Evolutionary conservation across 2,888 invertebrate species (phyloP).

Genomic region (Philonicus albiceps): DNA sequence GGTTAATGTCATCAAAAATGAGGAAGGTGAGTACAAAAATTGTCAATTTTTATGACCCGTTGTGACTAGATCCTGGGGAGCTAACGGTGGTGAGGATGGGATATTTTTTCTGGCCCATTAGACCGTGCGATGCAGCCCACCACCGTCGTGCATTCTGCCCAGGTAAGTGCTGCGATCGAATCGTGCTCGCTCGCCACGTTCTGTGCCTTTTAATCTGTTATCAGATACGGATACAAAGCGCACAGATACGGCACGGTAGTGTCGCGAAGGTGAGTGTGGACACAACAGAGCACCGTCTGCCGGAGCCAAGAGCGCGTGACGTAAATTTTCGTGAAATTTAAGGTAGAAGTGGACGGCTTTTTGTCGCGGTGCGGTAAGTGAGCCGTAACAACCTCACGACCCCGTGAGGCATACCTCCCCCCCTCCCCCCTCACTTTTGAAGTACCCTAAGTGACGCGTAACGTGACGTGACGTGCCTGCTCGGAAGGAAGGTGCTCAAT

Average conservation of each 20-base stretch:
- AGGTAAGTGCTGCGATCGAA: not conserved
- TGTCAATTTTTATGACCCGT: not conserved
- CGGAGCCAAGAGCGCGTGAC: constrained; percentile 12
- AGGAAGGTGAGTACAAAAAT: not conserved
- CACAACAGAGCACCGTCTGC: not conserved
- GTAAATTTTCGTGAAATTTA: not conserved
- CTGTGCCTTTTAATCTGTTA: not conserved
- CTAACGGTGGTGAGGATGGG: not conserved
- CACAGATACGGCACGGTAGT: not conserved
- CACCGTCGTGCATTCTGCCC: not conserved
- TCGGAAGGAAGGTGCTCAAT: not conserved
- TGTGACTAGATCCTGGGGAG: not conserved
- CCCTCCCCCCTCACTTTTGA: too few species aligned
- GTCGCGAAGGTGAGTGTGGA: not conserved
- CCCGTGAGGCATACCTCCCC: not conserved
- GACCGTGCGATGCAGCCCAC: constrained; percentile 10
- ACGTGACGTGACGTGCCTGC: not conserved
- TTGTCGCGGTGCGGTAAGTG: not conserved
- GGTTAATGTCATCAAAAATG: not conserved
- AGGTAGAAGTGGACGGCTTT: not conserved
- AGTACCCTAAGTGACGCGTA: not conserved
- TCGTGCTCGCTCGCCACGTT: not conserved
- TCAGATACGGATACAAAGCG: not conserved
- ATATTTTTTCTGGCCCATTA: constrained; percentile 27
- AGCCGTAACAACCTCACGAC: constrained; percentile 3